Percentiles rank a stretch among this genome's conserved stretches.
These are phyloP conservation scores for Sphecodes monilicornis DNA, from an alignment of 2,888 invertebrate genomes.

Conservation along the genomic window DNA sequence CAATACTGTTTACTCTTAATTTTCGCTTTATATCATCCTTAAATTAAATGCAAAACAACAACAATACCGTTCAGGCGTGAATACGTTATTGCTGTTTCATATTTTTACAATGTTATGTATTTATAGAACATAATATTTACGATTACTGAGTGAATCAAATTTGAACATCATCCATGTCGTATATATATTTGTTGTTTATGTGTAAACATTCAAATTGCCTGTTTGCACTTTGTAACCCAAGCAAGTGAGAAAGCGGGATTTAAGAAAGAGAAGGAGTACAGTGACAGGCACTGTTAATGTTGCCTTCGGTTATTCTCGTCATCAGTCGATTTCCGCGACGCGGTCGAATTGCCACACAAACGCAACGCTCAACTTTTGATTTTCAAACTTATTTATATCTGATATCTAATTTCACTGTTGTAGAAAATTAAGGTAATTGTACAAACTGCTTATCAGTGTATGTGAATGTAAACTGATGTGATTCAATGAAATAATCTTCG, in stretches of 20 bases:
- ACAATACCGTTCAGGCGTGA: not conserved
- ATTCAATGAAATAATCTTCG: not conserved
- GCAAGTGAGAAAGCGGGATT: not conserved
- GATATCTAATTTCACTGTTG: not conserved
- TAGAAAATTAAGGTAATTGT: too few relatives aligned
- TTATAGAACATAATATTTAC: not conserved
- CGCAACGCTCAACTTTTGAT: not conserved
- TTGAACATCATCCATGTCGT: not conserved
- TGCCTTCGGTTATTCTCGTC: conserved; percentile 22
- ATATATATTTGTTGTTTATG: not conserved
- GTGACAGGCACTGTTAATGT: not conserved
- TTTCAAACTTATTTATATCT: not conserved
- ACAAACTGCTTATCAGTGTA: not conserved
- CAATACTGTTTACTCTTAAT: not conserved
- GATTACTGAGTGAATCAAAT: not conserved
- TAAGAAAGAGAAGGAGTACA: not conserved
- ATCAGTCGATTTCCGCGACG: conserved; percentile 32
- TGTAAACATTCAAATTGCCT: not conserved
- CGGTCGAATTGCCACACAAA: not conserved
- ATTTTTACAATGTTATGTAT: not conserved
- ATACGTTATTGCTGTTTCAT: not conserved
- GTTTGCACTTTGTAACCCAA: not conserved
- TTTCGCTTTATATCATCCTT: too few relatives aligned
- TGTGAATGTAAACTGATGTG: not conserved
- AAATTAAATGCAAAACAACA: not conserved